Base-by-base conservation (phyloP, 2,888 invertebrate species). In the Aporophyla lueneburgensis region DNA sequence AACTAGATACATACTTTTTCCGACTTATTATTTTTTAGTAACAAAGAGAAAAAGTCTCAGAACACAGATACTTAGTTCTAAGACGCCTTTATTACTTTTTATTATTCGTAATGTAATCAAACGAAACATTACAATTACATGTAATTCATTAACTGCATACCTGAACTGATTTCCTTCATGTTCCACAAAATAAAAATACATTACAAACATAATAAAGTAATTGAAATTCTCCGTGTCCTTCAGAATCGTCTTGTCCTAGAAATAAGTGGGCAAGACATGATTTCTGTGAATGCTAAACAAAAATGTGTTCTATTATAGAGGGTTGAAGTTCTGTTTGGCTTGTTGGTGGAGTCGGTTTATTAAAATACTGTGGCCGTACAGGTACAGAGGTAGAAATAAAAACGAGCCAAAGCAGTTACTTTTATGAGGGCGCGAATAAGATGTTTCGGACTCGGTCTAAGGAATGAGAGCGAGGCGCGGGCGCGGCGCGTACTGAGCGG, bases 341-440 rank as follows among this genome's bases (percentile, higher is more conserved):
- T 88, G 86, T 56, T 58, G 67, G 61, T 27, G 75, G 67, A 81
- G 91, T 86, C 86, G 93, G 96, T 96, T 96, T 96, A 96, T 96
- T 96, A 96, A 96, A 96, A 96, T 96, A 96, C 96, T 96, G 96
- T 93, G 96, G 95, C 95, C 95, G 96, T 95, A 94, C 96, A 96
- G 96, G 96, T 96, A 96, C 93, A 94, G 94, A 93, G 93, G 95
- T 93, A 94, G 96, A 96, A 96, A 96, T 96, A 96, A 96, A 96
- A 96, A 96, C 95, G 95, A 95, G 94, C 92, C 95, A 94, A 96
- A 95, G 96, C 96, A 96, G 96, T 96, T 96, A 96, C 96, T 96
- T 96, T 96, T 96, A 96, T 96, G 96, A 96, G 96, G 96, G 96
- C 96, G 96, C 95, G 96, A 96, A 96, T 96, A 96, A 96, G 96